Evolutionary conservation across 2,113 vertebrate species (phyloP).

Genomic region (Antechinus stuartii): DNA sequence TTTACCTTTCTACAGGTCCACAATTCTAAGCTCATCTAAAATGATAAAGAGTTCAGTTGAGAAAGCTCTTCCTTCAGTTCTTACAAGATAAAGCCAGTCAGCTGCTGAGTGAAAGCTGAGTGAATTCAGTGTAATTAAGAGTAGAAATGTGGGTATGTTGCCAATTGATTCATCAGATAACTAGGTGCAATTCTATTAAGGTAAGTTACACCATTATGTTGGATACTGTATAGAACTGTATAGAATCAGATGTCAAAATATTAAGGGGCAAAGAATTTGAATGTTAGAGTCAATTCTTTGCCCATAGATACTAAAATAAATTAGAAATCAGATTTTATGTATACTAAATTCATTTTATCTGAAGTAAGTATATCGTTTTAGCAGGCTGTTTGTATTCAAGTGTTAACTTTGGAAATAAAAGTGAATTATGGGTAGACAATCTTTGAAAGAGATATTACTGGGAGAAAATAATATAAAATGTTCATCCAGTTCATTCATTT

Average conservation of each 20-base stretch:
- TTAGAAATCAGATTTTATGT: conserved; percentile 19
- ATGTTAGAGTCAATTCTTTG: conserved; percentile 46
- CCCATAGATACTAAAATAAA: conserved; percentile 45
- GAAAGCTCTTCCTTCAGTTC: conserved; percentile 28
- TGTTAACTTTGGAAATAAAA: background rate
- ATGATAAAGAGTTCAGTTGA: conserved; percentile 11
- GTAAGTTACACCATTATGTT: conserved; percentile 60
- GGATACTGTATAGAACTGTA: conserved; percentile 38
- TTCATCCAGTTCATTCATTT: conserved; percentile 33
- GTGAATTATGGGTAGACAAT: conserved; percentile 41
- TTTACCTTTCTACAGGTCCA: conserved; percentile 47
- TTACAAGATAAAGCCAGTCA: conserved; percentile 53
- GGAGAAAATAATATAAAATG: conserved; percentile 24
- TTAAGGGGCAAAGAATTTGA: conserved; percentile 58
- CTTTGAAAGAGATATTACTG: conserved; percentile 24
- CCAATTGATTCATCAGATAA: conserved; percentile 66
- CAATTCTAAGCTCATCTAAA: conserved; percentile 19
- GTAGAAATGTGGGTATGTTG: conserved; percentile 50
- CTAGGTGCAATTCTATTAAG: conserved; percentile 66
- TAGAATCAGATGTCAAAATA: conserved; percentile 41
- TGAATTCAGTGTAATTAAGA: conserved; percentile 58
- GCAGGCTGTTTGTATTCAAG: background rate
- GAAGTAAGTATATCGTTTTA: conserved; percentile 41
- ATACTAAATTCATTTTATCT: conserved; percentile 50
- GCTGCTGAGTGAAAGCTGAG: background rate